A percentile compares a stretch with the other conserved stretches of the same genome.
phyloP scores from a whole-genome alignment of 2,888 invertebrate genomes.

The Dilophus febrilis region DNA sequence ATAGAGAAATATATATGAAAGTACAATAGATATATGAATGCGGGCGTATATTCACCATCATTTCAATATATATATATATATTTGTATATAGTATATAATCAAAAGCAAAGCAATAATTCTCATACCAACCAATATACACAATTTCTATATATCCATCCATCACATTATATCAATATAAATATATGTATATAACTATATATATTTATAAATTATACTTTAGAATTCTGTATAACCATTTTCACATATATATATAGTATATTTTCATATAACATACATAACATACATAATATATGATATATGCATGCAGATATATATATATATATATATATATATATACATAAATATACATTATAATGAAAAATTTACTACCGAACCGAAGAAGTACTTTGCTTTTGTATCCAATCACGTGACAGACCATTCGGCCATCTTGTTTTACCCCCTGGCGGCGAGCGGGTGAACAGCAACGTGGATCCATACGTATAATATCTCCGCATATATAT shows the following conservation, averaged over 20 bases:
- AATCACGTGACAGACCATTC: slow-evolving; percentile 19
- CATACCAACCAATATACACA: too few species aligned
- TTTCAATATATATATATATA: neutral
- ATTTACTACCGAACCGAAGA: slow-evolving; percentile 11
- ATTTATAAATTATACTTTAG: too few species aligned
- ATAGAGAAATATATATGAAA: neutral
- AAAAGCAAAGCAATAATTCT: neutral
- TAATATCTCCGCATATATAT: neutral
- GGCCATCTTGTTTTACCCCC: slow-evolving; percentile 18
- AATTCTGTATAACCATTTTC: slow-evolving; percentile 1
- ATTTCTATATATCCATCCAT: too few species aligned
- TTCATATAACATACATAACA: too few species aligned
- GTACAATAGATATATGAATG: neutral
- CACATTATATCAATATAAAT: too few species aligned
- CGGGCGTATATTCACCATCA: neutral
- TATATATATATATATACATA: too few species aligned
- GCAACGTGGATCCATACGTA: neutral
- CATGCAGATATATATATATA: too few species aligned
- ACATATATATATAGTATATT: slow-evolving; percentile 3
- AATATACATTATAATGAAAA: too few species aligned
- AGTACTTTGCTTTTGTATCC: slow-evolving; percentile 14
- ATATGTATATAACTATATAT: too few species aligned
- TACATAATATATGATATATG: neutral
- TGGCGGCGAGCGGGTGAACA: slow-evolving; percentile 4
- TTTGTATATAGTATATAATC: neutral